Base-by-base conservation (phyloP, 1,140 invertebrate species). In the Drosophila sechellia region DNA sequence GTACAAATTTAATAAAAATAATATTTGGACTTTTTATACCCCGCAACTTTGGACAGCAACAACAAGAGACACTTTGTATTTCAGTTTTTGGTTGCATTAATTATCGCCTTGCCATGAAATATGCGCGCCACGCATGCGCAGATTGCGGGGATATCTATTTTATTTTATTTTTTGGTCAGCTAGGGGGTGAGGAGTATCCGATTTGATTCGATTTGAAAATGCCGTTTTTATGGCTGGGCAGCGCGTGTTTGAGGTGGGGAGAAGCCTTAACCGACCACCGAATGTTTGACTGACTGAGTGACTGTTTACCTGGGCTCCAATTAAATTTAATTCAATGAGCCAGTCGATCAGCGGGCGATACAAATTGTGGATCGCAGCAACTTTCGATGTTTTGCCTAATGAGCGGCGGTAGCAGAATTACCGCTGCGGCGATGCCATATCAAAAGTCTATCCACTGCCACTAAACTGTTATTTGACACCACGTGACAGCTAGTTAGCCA, bases 51-150 rank as follows among this genome's bases (percentile, higher is more conserved):
- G 66, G 54, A 65, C 75, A 56, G 43, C 72, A 74, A 58, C 71
- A 83, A 76, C 60, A 64, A 64, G 63, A 73, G 73, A 56, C 81
- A 85, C 73, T 85, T 85, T 85, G 81, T 85, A 68, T 86, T 85
- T 85, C 72, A 57, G 55, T 89, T 89, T 89, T 89, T 84, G 85
- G 84, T 54, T 89, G 84, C 84, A 89, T 89, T 89, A 89, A 89
- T 89, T 89, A 89, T 89, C 84, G 85, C 84, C 84, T 84, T 78
- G 84, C 84, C 84, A 89, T 89, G 84, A 89, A 89, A 89, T 89
- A 89, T 89, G 85, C 80, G 84, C 77, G 77, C 79, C 84, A 87
- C 72, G 79, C 84, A 89, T 84, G 84, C 84, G 49, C 79, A 89
- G 79, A 85, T 65, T 78, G 52, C 15, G 8, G 49, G 40, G 22